phyloP scores from a whole-genome alignment of 2,113 vertebrate species.

The Aldabrachelys gigantea region DNA sequence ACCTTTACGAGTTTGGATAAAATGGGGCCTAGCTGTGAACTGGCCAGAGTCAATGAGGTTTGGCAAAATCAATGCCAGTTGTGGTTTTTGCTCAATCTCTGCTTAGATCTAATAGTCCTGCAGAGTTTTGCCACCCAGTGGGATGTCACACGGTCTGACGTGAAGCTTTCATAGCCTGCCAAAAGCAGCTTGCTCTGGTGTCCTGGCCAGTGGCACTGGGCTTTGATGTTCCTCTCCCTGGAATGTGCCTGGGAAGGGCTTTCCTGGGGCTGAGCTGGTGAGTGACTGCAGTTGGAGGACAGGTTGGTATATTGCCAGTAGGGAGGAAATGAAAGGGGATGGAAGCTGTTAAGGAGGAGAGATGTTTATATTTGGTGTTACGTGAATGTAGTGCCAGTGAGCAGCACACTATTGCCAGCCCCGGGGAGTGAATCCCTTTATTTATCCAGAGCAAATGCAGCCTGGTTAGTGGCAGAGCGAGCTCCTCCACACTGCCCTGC shows the following conservation, averaged over 20 bases:
- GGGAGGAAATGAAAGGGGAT: not conserved
- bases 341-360: not conserved
- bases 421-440: not conserved
- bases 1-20: not conserved
- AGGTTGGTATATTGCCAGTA: not conserved
- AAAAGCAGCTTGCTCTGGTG: not conserved
- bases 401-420: not conserved
- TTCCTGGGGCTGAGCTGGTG: not conserved
- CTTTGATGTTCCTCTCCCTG: not conserved
- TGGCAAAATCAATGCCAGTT: not conserved
- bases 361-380: not conserved
- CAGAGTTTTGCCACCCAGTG: not conserved
- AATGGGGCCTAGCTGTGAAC: not conserved
- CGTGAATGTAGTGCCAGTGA: not conserved
- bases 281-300: not conserved
- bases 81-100: not conserved
- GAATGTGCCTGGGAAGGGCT: not conserved
- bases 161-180: not conserved
- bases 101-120: not conserved
- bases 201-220: not conserved
- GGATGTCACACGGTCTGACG: not conserved
- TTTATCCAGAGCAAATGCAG: not conserved
- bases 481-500: rapidly evolving
- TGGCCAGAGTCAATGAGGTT: not conserved
- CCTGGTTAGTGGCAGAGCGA: rapidly evolving